Percentiles rank a stretch among this genome's conserved stretches.
Conservation (phyloP, 2,113 vertebrate genomes). For the Felis catus region DNA sequence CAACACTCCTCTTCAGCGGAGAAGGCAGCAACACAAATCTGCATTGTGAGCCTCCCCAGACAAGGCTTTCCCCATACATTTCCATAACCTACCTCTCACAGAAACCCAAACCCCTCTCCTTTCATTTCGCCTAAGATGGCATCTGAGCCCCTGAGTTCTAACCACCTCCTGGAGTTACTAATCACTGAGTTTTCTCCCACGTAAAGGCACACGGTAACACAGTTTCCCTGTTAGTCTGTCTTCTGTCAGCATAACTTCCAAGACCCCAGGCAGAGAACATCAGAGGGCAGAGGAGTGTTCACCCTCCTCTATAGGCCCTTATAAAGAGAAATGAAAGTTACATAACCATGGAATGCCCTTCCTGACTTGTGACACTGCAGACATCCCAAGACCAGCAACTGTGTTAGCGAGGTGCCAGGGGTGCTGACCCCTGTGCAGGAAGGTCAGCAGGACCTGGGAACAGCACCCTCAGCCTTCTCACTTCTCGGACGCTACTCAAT, state of each 20-base stretch:
- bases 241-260: background rate
- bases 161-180: background rate
- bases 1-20: background rate
- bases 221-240: background rate
- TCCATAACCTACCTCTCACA: background rate
- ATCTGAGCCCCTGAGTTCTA: background rate
- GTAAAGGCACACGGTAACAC: background rate
- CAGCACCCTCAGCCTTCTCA: no score
- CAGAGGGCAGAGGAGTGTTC: background rate
- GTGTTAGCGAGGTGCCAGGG: background rate
- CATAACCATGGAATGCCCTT: background rate
- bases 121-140: background rate
- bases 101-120: background rate
- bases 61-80: background rate
- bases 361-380: background rate
- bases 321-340: background rate
- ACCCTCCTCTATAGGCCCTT: background rate
- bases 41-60: background rate
- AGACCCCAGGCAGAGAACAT: background rate
- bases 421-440: accelerated
- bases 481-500: background rate
- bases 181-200: background rate
- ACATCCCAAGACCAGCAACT: accelerated
- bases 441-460: background rate
- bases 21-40: background rate